Base-by-base conservation (phyloP, 53 echinoderm and acorn worm species). In the Holothuria leucospilota region DNA sequence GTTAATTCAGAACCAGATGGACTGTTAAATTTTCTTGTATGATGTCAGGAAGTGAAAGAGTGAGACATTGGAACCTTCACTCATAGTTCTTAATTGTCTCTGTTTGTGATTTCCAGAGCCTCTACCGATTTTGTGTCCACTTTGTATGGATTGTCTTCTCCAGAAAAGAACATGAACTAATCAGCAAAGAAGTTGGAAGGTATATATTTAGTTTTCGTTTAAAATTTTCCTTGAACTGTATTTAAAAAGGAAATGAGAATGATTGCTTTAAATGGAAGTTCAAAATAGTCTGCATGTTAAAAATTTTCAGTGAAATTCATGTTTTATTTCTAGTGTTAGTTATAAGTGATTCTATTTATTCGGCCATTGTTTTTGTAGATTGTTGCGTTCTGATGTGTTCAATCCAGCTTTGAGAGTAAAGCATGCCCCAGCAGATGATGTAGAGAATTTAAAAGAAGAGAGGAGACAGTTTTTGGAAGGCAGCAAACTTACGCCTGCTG, bases 111-210 rank as follows among this genome's bases (percentile, higher is more conserved):
- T 84, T 82, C 39, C 63, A 98, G 98, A 98, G 92, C 13, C 89
- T 99, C 79, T 99, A 99, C 82, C 92, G 90, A 83, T 99, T 92
- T 78, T 99, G 99, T 90, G 95, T 99, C 9, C 90, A 94, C 51
- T 82, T 95, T 70, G 92, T 99, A 13, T 99, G 99, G 99, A 93
- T 99, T 70, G 99, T 92, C 16, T 99, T 99, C 72, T 92, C 93
- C 53, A 93, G 95, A 28, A 99, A 94, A 73, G 99, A 99, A 34
- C 93, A 95, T 63, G 99, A 99, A 41, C 87, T 99, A 25, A 95
- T 99, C 39, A 93, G 93, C 91, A 95, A 99, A 79, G 99, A 98
- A 75, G 79, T 99, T 60, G 99, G 99, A 77, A 93, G 99, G 95
- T 99, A 63, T 87, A 13, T 16, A 16, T 59, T 16, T 0, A 2